These are phyloP conservation scores for Salminus brasiliensis DNA, from an alignment of 2,113 vertebrate genomes.

Conservation along the genomic window DNA sequence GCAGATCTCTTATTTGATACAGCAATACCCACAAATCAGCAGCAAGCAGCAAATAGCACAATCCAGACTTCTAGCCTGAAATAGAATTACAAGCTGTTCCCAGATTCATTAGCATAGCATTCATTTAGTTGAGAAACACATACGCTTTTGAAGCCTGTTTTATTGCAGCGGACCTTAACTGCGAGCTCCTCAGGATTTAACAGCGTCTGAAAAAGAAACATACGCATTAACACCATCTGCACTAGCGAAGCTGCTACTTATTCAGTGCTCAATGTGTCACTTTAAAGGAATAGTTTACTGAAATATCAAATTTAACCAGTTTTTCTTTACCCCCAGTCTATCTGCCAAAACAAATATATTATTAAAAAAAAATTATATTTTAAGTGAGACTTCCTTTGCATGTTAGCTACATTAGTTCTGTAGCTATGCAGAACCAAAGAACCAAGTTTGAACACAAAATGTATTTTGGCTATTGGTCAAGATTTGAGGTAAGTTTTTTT, in stretches of 20 bases:
- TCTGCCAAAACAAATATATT: too few species aligned
- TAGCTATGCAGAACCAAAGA: too few species aligned
- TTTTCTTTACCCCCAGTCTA: too few species aligned
- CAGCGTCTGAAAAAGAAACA: constrained; percentile 56
- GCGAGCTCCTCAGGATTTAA: constrained; percentile 60
- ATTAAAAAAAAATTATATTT: too few species aligned
- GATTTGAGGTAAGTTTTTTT: too few species aligned
- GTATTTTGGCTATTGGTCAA: too few species aligned
- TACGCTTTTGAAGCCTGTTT: constrained; percentile 68
- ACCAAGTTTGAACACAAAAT: too few species aligned
- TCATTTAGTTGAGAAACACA: constrained; percentile 54
- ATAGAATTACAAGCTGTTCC: constrained; percentile 26
- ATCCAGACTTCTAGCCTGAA: not conserved
- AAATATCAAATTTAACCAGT: too few species aligned
- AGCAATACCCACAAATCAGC: not conserved
- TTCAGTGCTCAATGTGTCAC: not conserved
- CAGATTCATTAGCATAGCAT: constrained; percentile 26
- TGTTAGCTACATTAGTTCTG: too few species aligned
- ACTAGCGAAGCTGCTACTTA: not conserved
- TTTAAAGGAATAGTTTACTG: not conserved
- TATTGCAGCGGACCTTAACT: constrained; percentile 72
- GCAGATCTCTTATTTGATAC: not conserved
- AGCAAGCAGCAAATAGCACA: not conserved
- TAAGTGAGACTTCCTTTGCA: too few species aligned
- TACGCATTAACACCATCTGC: not conserved